Conservation (phyloP, 2,888 invertebrate species). For the Morpho deidamia region DNA sequence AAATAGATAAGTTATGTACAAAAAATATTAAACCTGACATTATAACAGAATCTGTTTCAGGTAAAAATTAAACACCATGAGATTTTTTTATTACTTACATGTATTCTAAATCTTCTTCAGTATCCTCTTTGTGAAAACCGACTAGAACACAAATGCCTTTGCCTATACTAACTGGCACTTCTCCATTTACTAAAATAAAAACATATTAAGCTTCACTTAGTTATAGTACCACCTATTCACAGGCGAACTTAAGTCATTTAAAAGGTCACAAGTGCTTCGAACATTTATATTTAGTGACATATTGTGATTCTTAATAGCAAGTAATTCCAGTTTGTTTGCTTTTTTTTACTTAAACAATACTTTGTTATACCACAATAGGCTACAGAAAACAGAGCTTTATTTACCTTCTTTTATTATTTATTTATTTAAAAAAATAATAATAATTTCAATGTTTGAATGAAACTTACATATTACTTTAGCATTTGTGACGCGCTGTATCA, state of each 20-base stretch:
- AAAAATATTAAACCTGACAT: neutral
- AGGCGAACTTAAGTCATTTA: neutral
- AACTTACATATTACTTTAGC: constrained; percentile 10
- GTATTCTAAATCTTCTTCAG: constrained; percentile 15
- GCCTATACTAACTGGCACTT: constrained; percentile 8
- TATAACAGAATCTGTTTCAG: neutral
- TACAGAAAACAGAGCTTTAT: neutral
- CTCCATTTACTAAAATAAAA: constrained; percentile 11
- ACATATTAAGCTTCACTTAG: neutral
- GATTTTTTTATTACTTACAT: constrained; percentile 1
- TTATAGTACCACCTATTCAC: neutral
- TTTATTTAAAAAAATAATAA: neutral
- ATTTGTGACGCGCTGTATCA: constrained; percentile 11
- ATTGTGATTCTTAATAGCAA: neutral
- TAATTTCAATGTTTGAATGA: neutral
- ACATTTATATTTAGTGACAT: neutral
- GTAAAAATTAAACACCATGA: neutral
- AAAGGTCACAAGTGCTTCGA: neutral
- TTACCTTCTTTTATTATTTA: neutral
- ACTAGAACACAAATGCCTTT: constrained; percentile 13
- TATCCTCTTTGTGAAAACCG: constrained; percentile 18
- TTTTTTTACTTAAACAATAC: neutral
- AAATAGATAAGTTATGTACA: neutral
- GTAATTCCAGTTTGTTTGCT: too few species aligned
- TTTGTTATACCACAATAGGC: neutral